Evolutionary conservation across 2,888 invertebrate species (phyloP).

Genomic region (Drosophila subsilvestris): DNA sequence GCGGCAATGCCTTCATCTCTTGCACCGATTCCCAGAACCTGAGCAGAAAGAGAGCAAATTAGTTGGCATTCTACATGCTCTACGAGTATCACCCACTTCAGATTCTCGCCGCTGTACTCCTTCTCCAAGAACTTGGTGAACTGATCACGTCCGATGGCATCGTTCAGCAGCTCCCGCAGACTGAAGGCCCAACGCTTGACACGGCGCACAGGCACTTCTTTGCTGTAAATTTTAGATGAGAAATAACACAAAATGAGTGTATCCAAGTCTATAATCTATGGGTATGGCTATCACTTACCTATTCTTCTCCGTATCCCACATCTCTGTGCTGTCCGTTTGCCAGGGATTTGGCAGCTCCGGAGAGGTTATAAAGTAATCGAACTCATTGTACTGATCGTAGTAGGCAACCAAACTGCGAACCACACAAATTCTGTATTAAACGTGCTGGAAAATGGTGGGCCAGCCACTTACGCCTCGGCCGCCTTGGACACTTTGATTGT

Average conservation of each 20-base stretch:
- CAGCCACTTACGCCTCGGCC: slow-evolving; percentile 92
- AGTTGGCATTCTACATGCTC: background rate
- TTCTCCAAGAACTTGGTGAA: slow-evolving; percentile 98
- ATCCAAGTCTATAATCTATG: too few species aligned
- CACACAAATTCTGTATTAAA: background rate
- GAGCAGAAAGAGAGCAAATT: slow-evolving; percentile 30
- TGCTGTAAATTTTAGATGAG: slow-evolving; percentile 85
- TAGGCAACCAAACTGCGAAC: slow-evolving; percentile 91
- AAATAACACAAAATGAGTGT: background rate
- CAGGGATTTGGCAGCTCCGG: slow-evolving; percentile 98
- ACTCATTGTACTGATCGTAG: slow-evolving; percentile 98
- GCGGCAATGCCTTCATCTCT: slow-evolving; percentile 94
- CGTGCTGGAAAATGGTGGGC: background rate
- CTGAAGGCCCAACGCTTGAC: slow-evolving; percentile 99
- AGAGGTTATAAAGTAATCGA: slow-evolving; percentile 96
- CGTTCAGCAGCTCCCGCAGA: slow-evolving; percentile 96
- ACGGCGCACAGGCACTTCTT: slow-evolving; percentile 95
- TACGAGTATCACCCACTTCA: slow-evolving; percentile 89
- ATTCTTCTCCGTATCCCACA: slow-evolving; percentile 98
- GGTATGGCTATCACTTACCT: slow-evolving; percentile 87
- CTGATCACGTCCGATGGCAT: slow-evolving; percentile 97
- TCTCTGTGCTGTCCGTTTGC: slow-evolving; percentile 97
- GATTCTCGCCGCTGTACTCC: slow-evolving; percentile 99
- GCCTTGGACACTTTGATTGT: slow-evolving; percentile 97
- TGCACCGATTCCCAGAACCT: slow-evolving; percentile 99